Evolutionary conservation across 2,888 invertebrate species (phyloP), one percentile per base, ranked within the genome.

Genomic region (Trissoscelio sp.): DNA sequence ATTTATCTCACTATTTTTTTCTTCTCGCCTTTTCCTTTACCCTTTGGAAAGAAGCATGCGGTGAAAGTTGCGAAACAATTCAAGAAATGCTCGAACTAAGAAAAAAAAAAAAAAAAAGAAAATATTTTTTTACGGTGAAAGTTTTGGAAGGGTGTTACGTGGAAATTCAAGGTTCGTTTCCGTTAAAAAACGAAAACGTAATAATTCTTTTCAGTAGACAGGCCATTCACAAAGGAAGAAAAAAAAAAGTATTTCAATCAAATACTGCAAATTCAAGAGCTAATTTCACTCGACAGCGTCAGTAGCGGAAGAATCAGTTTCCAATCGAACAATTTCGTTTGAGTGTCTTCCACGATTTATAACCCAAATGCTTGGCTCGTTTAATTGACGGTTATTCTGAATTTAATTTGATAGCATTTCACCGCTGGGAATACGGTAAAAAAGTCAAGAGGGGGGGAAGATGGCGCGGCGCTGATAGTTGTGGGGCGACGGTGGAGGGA

Each of bases 61-160:
- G 89, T 86, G 88, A 89, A 89, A 89, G 89, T 89, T 88, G 84
- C 85, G 87, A 88, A 88, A 89, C 89, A 89, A 89, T 88, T 87
- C 87, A 46, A 85, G 84, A 84, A 86, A 87, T 84, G 85, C 83
- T 72, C 70, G 39, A 46, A 22, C 12, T n/a, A n/a, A n/a, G n/a
- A n/a, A 31, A 58, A 79, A 83, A 75, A 79, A 58, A 42, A 83
- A 81, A 57, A 67, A 70, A 69, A 67, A 51, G 18, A 37, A 4
- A 37, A 37, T 37, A 34, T 46, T 66, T 53, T 62, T 39, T 55
- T 14, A 44, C n/a, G 67, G 70, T 57, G 75, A 79, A 79, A 72
- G 72, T 55, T 75, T 55, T 14, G 64, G 51, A 51, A 74, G 74
- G 57, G 58, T 46, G 48, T 57, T 55, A 67, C 58, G 44, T 67